Evolutionary conservation across 2,797 vertebrate genomes (phyloP).

Genomic region (Centropyge bicolor): DNA sequence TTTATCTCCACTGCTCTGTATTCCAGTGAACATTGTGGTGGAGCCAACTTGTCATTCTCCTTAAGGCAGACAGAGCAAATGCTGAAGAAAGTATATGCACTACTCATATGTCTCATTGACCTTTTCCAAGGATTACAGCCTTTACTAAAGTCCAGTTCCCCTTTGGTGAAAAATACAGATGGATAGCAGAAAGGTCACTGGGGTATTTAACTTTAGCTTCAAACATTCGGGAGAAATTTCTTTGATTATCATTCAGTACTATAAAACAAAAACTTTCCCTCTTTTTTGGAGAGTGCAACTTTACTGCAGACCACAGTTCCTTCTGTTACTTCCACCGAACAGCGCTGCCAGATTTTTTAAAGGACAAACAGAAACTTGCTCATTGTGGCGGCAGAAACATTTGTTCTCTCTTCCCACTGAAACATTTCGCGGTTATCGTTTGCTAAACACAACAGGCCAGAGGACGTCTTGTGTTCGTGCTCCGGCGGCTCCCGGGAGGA

Average conservation of each 20-base stretch:
- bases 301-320: neutral
- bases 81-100: conserved; percentile 15
- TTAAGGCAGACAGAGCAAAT: conserved; percentile 27
- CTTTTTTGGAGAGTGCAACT: neutral
- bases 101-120: conserved; percentile 45
- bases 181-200: conserved; percentile 56
- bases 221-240: conserved; percentile 20
- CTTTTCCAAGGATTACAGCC: conserved; percentile 60
- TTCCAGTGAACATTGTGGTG: neutral
- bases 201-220: conserved; percentile 40
- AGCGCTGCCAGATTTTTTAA: neutral
- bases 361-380: conserved; percentile 1
- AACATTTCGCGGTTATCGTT: conserved; percentile 55
- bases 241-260: conserved; percentile 29
- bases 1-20: conserved; percentile 10
- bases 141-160: conserved; percentile 33
- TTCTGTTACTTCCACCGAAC: conserved; percentile 1
- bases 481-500: conserved; percentile 57
- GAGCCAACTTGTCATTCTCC: neutral
- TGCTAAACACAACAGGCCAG: conserved; percentile 55
- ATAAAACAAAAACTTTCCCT: conserved; percentile 17
- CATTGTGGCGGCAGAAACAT: conserved; percentile 18
- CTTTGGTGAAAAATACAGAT: conserved; percentile 45
- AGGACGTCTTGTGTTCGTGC: conserved; percentile 49
- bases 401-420: conserved; percentile 28